These are phyloP conservation scores for Theristicus caerulescens DNA, from an alignment of 2,113 vertebrate species.

Conservation along the genomic window DNA sequence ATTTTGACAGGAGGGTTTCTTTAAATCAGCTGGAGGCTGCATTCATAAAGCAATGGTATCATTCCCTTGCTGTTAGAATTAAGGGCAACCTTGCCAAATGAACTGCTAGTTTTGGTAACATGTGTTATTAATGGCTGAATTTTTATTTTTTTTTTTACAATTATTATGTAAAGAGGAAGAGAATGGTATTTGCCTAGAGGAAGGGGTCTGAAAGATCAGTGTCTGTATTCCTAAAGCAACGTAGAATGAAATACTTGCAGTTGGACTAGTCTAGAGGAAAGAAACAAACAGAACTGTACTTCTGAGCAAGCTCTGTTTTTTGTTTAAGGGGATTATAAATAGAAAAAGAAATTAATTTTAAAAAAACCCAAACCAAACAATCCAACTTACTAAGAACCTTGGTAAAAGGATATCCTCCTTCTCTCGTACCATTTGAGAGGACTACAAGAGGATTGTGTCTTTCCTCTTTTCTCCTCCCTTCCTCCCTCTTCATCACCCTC, in stretches of 20 bases:
- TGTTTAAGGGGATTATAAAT: background rate
- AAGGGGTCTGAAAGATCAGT: background rate
- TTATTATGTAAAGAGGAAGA: background rate
- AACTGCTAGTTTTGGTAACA: background rate
- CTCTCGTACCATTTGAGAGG: background rate
- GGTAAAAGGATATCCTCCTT: background rate
- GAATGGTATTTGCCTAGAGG: background rate
- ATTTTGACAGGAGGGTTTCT: conserved; percentile 49
- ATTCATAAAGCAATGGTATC: background rate
- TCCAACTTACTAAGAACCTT: background rate
- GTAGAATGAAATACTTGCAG: background rate
- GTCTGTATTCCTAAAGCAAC: background rate
- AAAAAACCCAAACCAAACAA: background rate
- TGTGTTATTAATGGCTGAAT: background rate
- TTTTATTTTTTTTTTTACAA: background rate
- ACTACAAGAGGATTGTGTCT: background rate
- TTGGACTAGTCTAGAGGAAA: background rate
- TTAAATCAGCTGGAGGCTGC: conserved; percentile 30
- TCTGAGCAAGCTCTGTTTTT: background rate
- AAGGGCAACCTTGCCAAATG: background rate
- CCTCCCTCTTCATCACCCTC: background rate
- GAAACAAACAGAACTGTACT: background rate
- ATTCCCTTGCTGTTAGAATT: background rate
- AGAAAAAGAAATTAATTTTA: background rate
- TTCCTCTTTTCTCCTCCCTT: background rate